A percentile compares a stretch with the other conserved stretches of the same genome.
Evolutionary conservation across 2,797 vertebrate genomes (phyloP).

Genomic region (Vespertilio murinus): DNA sequence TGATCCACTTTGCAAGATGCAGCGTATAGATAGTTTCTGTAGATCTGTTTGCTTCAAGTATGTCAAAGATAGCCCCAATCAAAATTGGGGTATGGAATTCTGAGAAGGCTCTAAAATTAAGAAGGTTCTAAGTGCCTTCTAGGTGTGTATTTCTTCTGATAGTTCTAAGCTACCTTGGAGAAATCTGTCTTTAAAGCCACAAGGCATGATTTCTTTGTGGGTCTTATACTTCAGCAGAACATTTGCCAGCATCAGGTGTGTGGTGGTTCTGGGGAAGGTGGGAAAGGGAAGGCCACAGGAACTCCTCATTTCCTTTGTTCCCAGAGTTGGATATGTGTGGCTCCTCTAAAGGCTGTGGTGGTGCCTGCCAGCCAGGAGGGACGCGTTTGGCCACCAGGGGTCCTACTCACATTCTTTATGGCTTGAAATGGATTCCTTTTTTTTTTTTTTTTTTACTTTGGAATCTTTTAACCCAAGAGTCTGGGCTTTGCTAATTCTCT

Average conservation of each 20-base stretch:
- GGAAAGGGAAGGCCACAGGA: not conserved
- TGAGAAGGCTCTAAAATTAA: not conserved
- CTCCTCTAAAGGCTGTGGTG: not conserved
- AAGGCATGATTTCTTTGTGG: not conserved
- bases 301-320: not conserved
- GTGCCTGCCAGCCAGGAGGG: not conserved
- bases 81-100: not conserved
- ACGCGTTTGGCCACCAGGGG: not conserved
- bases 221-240: not conserved
- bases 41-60: not conserved
- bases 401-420: not conserved
- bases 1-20: not conserved
- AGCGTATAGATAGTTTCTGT: not conserved
- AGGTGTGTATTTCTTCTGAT: not conserved
- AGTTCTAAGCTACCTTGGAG: not conserved
- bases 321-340: not conserved
- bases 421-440: constrained; percentile 11
- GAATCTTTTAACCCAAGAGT: not conserved
- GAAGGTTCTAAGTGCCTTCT: not conserved
- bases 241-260: not conserved
- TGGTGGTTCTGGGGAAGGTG: not conserved
- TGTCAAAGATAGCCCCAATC: not conserved
- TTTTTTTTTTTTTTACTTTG: too few species aligned
- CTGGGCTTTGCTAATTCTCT: not conserved
- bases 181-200: not conserved